Conservation (phyloP, 2,797 vertebrate species). For the Loris lydekkerianus region DNA sequence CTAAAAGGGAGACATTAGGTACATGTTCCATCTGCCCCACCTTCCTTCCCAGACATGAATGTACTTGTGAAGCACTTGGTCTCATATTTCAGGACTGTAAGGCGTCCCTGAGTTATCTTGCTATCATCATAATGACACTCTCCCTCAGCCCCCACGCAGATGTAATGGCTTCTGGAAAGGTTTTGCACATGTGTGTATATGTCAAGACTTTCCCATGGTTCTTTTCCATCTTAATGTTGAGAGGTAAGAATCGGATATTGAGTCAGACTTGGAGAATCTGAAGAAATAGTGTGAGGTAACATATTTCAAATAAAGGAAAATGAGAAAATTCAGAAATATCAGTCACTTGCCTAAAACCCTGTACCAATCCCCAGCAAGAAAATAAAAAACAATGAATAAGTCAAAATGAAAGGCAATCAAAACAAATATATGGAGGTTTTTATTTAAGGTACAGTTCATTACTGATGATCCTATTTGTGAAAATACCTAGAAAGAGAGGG, state of each 20-base stretch:
- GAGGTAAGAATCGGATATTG: constrained; percentile 26
- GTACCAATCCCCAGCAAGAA: not conserved
- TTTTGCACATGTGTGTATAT: not conserved
- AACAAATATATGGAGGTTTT: not conserved
- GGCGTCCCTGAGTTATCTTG: constrained; percentile 65
- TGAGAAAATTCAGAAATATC: not conserved
- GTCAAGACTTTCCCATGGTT: constrained; percentile 20
- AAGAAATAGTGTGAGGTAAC: constrained; percentile 56
- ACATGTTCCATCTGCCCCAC: constrained; percentile 75
- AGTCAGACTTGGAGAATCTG: not conserved
- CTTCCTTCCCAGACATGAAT: constrained; percentile 79
- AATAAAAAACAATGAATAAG: not conserved
- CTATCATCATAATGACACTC: not conserved
- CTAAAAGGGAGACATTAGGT: constrained; percentile 72
- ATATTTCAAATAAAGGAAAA: constrained; percentile 52
- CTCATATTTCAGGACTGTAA: constrained; percentile 52
- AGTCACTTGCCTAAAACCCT: not conserved
- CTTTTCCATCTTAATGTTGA: constrained; percentile 38
- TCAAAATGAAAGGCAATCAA: not conserved
- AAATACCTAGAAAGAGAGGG: not conserved
- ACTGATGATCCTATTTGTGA: not conserved
- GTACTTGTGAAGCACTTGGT: constrained; percentile 41
- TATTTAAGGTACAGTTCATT: not conserved
- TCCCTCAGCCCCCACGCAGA: not conserved
- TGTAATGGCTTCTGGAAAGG: not conserved